Percentiles rank a stretch among this genome's conserved stretches.
phyloP scores from a whole-genome alignment of 2,888 invertebrate species.

The Malachius bipustulatus region DNA sequence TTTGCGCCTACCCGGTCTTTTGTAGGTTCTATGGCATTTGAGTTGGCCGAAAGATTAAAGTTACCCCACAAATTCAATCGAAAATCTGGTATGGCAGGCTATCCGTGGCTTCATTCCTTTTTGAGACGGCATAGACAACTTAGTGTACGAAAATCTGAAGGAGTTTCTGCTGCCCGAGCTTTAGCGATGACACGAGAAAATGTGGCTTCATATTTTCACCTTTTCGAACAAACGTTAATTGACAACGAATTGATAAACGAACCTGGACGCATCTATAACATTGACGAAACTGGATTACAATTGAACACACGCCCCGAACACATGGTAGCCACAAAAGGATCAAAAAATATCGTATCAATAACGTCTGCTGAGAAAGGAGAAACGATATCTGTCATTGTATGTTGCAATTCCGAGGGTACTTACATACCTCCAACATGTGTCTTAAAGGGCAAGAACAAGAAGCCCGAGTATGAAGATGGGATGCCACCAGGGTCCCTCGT shows the following conservation, averaged over 20 bases:
- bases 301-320: constrained; percentile 4
- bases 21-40: constrained; percentile 4
- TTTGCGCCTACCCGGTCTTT: constrained; percentile 5
- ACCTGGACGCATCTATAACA: constrained; percentile 13
- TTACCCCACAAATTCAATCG: neutral
- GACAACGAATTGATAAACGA: constrained; percentile 12
- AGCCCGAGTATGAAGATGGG: constrained; percentile 19
- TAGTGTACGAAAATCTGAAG: neutral
- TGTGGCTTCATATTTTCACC: constrained; percentile 11
- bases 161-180: constrained; percentile 5
- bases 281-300: constrained; percentile 11
- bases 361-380: constrained; percentile 17
- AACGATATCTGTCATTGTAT: constrained; percentile 20
- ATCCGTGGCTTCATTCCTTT: neutral
- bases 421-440: constrained; percentile 22
- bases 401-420: constrained; percentile 23
- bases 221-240: constrained; percentile 12
- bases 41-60: constrained; percentile 3
- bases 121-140: neutral
- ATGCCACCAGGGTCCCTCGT: constrained; percentile 17
- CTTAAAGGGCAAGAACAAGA: constrained; percentile 20
- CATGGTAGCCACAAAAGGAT: constrained; percentile 16
- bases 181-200: constrained; percentile 9
- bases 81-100: constrained; percentile 5
- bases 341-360: constrained; percentile 9